Conservation (phyloP, 2,797 vertebrate species). For the Falco novaeseelandiae region DNA sequence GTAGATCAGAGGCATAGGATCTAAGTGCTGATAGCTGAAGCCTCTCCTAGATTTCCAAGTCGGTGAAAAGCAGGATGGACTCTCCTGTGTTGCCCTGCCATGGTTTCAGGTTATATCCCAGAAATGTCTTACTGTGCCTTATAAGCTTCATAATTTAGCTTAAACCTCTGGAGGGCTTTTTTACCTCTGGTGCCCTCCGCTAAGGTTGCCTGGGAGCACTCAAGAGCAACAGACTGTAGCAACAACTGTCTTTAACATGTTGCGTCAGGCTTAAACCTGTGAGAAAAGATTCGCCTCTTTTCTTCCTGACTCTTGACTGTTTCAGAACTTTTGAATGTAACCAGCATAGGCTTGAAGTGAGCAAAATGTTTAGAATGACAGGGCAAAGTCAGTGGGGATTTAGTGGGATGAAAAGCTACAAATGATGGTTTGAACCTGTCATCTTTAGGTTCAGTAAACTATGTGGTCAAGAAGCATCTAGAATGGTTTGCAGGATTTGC, state of each 20-base stretch:
- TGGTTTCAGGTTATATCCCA: neutral
- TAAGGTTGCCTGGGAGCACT: neutral
- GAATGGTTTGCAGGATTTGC: neutral
- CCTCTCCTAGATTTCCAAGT: neutral
- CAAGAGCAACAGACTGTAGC: neutral
- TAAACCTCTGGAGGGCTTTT: neutral
- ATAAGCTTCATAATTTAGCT: neutral
- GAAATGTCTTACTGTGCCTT: neutral
- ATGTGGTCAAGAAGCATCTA: neutral
- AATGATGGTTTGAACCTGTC: neutral
- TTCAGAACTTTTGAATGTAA: neutral
- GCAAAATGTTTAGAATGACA: neutral
- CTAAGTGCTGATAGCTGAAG: neutral
- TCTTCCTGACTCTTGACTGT: neutral
- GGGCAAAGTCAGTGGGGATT: neutral
- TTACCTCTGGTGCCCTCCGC: neutral
- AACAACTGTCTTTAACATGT: accelerated
- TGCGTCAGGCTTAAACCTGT: neutral
- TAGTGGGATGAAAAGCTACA: neutral
- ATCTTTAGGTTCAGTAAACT: neutral
- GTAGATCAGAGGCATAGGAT: neutral
- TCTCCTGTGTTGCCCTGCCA: neutral
- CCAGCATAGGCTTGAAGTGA: neutral
- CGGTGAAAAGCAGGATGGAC: neutral
- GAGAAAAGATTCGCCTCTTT: neutral